Conservation (phyloP, 2,797 vertebrate genomes). For the Denticeps clupeoides region DNA sequence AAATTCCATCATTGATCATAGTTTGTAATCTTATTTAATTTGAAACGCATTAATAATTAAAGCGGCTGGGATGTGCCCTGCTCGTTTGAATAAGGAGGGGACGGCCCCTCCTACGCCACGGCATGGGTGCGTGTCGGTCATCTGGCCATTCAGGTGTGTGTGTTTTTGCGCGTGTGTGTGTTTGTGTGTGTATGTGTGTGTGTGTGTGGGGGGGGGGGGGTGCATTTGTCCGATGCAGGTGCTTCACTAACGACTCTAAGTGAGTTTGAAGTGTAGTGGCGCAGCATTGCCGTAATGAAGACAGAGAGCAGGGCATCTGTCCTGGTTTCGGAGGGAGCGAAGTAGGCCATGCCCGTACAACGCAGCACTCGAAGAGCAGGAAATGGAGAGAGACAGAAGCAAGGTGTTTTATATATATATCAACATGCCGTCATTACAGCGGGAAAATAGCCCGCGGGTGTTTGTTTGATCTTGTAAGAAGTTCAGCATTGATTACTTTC, state of each 20-base stretch:
- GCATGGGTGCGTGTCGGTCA: slow-evolving; percentile 24
- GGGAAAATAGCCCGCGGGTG: slow-evolving; percentile 38
- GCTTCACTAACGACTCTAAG: too few relatives aligned
- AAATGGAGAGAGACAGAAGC: slow-evolving; percentile 32
- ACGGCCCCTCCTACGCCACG: slow-evolving; percentile 21
- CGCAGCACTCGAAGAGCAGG: too few relatives aligned
- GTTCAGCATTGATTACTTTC: slow-evolving; percentile 45
- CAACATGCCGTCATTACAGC: slow-evolving; percentile 48
- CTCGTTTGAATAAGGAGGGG: slow-evolving; percentile 45
- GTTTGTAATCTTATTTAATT: slow-evolving; percentile 64
- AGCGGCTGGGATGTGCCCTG: slow-evolving; percentile 38
- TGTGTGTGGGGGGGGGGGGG: too few relatives aligned
- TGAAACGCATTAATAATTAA: slow-evolving; percentile 64
- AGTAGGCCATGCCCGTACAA: too few relatives aligned
- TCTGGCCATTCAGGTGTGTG: too few relatives aligned
- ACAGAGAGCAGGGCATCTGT: slow-evolving; percentile 59
- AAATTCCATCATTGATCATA: slow-evolving; percentile 67
- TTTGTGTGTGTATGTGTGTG: too few relatives aligned
- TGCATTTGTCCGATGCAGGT: too few relatives aligned
- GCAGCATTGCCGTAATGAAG: slow-evolving; percentile 46
- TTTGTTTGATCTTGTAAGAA: slow-evolving; percentile 49
- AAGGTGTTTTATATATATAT: too few relatives aligned
- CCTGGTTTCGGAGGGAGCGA: slow-evolving; percentile 46
- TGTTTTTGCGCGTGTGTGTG: too few relatives aligned
- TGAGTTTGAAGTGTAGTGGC: too few relatives aligned